phyloP scores from a whole-genome alignment of 2,797 vertebrate species.

The Hemibagrus guttatus region DNA sequence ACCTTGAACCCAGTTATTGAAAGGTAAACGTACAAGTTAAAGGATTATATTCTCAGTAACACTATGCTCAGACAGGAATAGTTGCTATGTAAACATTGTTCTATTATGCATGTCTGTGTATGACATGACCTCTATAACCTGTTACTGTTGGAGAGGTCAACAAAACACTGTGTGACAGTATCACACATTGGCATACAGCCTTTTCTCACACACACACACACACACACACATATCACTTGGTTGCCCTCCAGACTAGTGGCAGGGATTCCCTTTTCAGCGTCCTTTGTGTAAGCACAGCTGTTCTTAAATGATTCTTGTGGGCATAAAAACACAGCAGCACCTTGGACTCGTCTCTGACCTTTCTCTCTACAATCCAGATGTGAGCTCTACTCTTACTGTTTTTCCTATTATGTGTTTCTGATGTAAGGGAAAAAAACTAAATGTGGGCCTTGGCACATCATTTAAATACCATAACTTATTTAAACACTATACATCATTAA shows the following conservation, averaged over 20 bases:
- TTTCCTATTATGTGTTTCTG: neutral
- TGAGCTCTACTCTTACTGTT: neutral
- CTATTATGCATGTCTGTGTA: neutral
- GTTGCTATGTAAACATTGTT: conserved; percentile 27
- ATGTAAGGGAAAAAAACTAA: neutral
- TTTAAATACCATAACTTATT: neutral
- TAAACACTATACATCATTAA: neutral
- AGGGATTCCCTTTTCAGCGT: conserved; percentile 30
- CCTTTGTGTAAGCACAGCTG: conserved; percentile 41
- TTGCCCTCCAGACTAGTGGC: neutral
- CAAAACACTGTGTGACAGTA: conserved; percentile 5
- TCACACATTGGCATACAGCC: neutral
- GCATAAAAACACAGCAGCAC: neutral
- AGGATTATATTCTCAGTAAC: neutral
- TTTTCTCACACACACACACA: neutral
- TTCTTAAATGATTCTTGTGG: conserved; percentile 9
- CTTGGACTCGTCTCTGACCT: conserved; percentile 15
- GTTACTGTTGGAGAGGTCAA: conserved; percentile 25
- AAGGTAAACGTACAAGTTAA: neutral
- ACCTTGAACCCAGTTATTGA: neutral
- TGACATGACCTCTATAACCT: neutral
- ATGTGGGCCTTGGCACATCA: neutral
- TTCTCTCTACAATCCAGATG: conserved; percentile 28
- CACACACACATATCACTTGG: neutral
- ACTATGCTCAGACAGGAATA: neutral